These are phyloP conservation scores for Drosophila ananassae DNA, from an alignment of 1,140 invertebrate genomes.

Conservation along the genomic window DNA sequence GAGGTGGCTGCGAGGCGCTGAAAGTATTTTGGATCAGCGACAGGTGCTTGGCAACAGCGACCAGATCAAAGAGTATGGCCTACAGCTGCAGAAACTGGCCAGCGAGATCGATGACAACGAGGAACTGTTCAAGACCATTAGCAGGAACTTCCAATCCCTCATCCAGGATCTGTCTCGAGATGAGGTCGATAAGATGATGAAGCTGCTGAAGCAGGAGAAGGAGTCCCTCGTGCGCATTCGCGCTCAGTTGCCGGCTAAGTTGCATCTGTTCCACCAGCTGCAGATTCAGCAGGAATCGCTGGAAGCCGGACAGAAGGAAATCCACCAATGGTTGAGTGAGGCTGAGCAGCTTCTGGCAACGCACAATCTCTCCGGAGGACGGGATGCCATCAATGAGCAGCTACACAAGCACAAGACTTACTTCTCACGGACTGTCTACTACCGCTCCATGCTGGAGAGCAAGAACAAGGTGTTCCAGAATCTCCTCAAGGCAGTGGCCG, in stretches of 20 bases:
- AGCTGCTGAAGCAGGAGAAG: conserved; percentile 94
- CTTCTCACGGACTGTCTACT: conserved; percentile 94
- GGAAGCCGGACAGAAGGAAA: conserved; percentile 93
- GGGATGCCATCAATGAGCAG: conserved; percentile 89
- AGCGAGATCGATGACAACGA: conserved; percentile 94
- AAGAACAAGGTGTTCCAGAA: conserved; percentile 97
- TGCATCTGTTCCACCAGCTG: conserved; percentile 92
- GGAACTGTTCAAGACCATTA: conserved; percentile 94
- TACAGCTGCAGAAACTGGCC: conserved; percentile 91
- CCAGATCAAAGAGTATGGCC: conserved; percentile 91
- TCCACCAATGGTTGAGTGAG: conserved; percentile 92
- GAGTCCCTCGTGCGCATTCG: conserved; percentile 92
- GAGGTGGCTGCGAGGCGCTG: conserved; percentile 91
- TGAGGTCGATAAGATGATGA: conserved; percentile 95
- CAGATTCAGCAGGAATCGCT: conserved; percentile 95
- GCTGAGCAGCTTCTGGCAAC: conserved; percentile 90
- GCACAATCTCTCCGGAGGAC: conserved; percentile 87
- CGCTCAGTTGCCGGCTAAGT: conserved; percentile 90
- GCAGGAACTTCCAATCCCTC: conserved; percentile 94
- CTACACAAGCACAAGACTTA: conserved; percentile 94
- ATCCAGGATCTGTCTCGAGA: conserved; percentile 95
- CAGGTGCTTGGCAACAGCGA: conserved; percentile 90
- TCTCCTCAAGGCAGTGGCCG: conserved; percentile 91
- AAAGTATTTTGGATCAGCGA: conserved; percentile 87
- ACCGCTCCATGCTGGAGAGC: conserved; percentile 96